Conservation (phyloP, 2,113 vertebrate genomes). For the Thinocorus orbignyianus region DNA sequence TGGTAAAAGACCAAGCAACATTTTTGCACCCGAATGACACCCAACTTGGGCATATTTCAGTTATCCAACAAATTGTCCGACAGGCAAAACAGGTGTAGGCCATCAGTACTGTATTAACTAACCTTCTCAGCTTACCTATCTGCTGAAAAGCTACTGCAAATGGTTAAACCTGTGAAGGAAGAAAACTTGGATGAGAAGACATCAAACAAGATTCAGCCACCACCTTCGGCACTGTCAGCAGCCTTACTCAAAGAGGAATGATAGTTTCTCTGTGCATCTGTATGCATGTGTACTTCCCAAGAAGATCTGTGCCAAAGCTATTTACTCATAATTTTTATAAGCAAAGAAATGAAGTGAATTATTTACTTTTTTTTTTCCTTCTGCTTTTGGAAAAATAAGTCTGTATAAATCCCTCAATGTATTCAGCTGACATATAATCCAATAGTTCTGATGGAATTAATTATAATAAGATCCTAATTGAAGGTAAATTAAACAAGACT, state of each 20-base stretch:
- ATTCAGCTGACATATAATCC: slow-evolving; percentile 4
- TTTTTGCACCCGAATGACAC: background rate
- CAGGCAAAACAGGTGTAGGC: background rate
- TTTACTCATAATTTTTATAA: background rate
- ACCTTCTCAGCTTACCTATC: background rate
- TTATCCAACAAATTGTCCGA: background rate
- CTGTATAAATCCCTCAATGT: background rate
- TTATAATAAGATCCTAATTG: slow-evolving; percentile 47
- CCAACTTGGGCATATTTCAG: background rate
- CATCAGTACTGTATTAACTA: background rate
- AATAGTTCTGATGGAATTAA: slow-evolving; percentile 36
- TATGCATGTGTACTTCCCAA: background rate
- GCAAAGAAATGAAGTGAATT: background rate
- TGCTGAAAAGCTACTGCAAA: background rate
- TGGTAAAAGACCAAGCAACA: background rate
- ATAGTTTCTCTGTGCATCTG: background rate
- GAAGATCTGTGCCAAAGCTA: background rate
- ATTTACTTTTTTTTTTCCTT: background rate
- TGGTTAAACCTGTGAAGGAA: background rate
- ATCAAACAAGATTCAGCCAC: background rate
- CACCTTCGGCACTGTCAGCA: background rate
- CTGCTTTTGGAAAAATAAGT: slow-evolving; percentile 14
- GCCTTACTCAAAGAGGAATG: background rate
- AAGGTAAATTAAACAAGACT: slow-evolving; percentile 56
- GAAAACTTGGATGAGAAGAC: background rate